Base-by-base conservation (phyloP, 2,797 vertebrate species). In the Philypnodon macrostomus region DNA sequence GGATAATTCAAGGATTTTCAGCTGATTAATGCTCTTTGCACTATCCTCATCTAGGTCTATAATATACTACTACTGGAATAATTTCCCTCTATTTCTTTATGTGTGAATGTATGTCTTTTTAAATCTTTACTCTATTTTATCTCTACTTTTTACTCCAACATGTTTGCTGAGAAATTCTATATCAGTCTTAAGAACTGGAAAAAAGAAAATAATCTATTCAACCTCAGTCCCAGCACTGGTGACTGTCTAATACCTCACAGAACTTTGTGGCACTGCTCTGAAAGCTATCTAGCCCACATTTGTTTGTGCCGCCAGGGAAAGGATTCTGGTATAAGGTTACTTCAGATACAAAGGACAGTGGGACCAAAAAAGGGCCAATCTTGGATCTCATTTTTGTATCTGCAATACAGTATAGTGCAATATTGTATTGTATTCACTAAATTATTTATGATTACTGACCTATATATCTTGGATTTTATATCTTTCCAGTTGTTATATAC, bases 241-340 rank as follows among this genome's bases (percentile, higher is more conserved):
- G 50, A 74, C 41, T 32, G 37, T 60, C 64, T 58, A 33, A 57
- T 55, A 56, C 63, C 46, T 70, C 63, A 53, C 54, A 54, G 34
- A 65, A 54, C 4, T 70, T 31, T 76, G 58, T 39, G 67, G 15
- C 47, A 2, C 51, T n/a, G 18, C 63, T 70, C 49, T 47, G 60
- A 58, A 64, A 54, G 54, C 30, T 26, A 45, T 59, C 56, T 51
- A 54, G 32, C 47, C 32, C 37, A 5, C 36, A 49, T 60, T 17
- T 54, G 50, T 65, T 68, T 60, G 38, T 56, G 67, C 30, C 68
- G 60, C 24, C 67, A 40, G 60, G 18, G 48, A 48, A 52, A 30
- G 34, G 58, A 63, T 37, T 51, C 53, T 63, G 38, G 48, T 63
- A 60, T 67, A 42, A 56, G 40, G 44, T 62, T 7, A 5, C 48